Base-by-base conservation (phyloP, 30 jellyfish, hydroid and myxozoan genomes). In the Cassiopea xamachana region DNA sequence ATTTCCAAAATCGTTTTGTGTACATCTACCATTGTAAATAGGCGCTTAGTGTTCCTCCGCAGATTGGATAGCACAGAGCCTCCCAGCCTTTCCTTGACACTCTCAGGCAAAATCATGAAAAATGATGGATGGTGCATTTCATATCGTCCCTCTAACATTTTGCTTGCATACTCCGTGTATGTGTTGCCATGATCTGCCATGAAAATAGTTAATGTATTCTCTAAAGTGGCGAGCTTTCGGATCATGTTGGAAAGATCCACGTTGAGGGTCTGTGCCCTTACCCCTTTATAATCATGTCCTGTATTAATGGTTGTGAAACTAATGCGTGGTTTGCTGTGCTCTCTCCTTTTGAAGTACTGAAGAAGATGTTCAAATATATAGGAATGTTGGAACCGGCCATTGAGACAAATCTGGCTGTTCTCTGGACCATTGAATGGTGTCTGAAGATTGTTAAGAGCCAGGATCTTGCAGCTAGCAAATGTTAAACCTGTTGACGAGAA, bases 141-240 rank as follows among this genome's bases (percentile, higher is more conserved):
- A 76, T 64, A 95, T 3, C 98, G 92, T 12, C 99, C 99, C 58
- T 95, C 99, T 81, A 83, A 46, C 73, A 91, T 91, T 5, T 87
- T 77, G 59, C 92, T 87, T 19, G 94, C 91, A 62, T 73, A 95
- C 43, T 46, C 55, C 73, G 98, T 95, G 82, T 95, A 95, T 46
- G 98, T 89, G 74, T 95, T 95, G 15, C 99, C 99, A 75, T 96
- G 99, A 76, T 96, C 99, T 9, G 99, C 97, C 69, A 96, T 19
- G 7, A 96, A 46, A 1, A 96, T 85, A 12, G 99, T 96, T 80
- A 96, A 77, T 7, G 97, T 92, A 84, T 96, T 82, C 61, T 81
- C 84, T 72, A 74, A 64, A 12, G 46, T 69, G 16, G 98, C 59
- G 71, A 92, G 82, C 27, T 61, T 78, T 49, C 64, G 27, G 61